A percentile compares a stretch with the other conserved stretches of the same genome.
These are phyloP conservation scores for Acromyrmex charruanus DNA, from an alignment of 1,140 invertebrate species.

Conservation along the genomic window DNA sequence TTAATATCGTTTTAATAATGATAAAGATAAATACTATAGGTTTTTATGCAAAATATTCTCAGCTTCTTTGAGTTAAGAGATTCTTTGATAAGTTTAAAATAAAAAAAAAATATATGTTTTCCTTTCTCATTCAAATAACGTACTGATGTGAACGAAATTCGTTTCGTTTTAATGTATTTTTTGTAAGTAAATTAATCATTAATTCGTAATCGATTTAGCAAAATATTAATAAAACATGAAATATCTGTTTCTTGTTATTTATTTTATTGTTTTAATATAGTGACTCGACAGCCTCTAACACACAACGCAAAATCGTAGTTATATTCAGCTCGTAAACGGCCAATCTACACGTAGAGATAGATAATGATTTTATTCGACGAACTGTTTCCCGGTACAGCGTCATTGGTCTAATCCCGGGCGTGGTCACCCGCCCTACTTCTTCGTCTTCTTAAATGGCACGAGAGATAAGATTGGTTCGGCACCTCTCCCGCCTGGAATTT, in stretches of 20 bases:
- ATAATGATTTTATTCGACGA: slow-evolving; percentile 61
- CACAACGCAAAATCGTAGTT: slow-evolving; percentile 1
- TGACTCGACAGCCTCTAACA: background rate
- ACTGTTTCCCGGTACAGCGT: slow-evolving; percentile 40
- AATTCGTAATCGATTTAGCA: background rate
- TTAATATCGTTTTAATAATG: background rate
- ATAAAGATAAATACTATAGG: background rate
- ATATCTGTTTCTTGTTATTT: background rate
- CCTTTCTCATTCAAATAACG: background rate
- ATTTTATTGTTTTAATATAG: background rate
- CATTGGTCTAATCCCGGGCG: slow-evolving; percentile 74
- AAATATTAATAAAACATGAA: background rate
- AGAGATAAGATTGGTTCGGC: slow-evolving; percentile 76
- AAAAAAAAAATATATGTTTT: background rate
- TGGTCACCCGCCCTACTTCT: slow-evolving; percentile 76
- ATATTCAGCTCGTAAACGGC: slow-evolving; percentile 28
- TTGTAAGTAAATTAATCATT: background rate
- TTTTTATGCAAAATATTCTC: background rate
- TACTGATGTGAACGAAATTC: background rate
- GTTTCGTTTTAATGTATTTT: background rate
- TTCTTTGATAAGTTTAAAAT: background rate
- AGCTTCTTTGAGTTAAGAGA: background rate
- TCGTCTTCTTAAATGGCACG: slow-evolving; percentile 75
- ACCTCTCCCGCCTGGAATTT: slow-evolving; percentile 75
- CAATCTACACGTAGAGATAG: slow-evolving; percentile 37